Conservation (phyloP, 1,140 invertebrate species). For the Lepidurus arcticus region DNA sequence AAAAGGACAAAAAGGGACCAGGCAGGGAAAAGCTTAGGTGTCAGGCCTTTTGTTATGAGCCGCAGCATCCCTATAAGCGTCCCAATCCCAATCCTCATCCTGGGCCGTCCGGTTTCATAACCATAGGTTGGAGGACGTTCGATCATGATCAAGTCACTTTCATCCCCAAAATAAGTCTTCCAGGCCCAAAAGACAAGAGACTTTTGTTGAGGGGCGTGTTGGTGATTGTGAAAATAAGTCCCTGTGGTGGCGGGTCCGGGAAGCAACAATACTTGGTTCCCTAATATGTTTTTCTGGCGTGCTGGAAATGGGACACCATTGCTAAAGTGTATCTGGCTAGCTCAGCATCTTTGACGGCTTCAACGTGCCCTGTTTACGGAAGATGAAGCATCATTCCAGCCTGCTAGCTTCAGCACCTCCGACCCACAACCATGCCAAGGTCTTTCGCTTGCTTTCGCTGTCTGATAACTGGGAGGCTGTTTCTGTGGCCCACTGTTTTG, state of each 20-base stretch:
- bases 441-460: no score
- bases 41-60: background rate
- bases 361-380: constrained; percentile 20
- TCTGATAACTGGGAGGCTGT: no score
- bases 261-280: no score
- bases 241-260: no score
- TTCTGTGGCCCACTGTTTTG: no score
- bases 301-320: constrained; percentile 1
- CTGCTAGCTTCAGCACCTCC: constrained; percentile 9
- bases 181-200: background rate
- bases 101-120: background rate
- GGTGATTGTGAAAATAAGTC: background rate
- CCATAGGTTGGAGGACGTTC: background rate
- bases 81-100: background rate
- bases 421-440: no score
- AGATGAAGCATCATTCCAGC: constrained; percentile 18
- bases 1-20: background rate
- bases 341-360: constrained; percentile 17
- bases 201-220: background rate
- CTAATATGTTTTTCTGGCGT: no score
- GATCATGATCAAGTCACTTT: constrained; percentile 14
- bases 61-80: background rate
- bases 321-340: constrained; percentile 21
- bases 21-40: background rate
- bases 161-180: background rate